Evolutionary conservation across 37 sponge, comb jelly and placozoan genomes (phyloP), one percentile per base, ranked within the genome.

Genomic region (Oscarella lobularis): DNA sequence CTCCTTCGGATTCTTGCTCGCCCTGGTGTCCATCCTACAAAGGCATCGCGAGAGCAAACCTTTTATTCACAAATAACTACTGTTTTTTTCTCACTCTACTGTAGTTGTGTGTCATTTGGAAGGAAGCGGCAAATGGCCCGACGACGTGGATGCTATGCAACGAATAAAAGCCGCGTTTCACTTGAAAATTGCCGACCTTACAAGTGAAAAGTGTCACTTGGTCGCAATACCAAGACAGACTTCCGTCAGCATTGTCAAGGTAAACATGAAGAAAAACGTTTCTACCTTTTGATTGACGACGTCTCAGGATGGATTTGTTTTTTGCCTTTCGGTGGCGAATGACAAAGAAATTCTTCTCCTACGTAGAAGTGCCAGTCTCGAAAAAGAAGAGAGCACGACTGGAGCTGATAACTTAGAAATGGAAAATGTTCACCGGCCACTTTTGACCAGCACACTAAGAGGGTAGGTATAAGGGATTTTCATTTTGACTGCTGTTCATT

Each of bases 101-200:
- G 40, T 82, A 84, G 90, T 89, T 37, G 85, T 98, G 33, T 83
- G 86, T 33, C 85, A 89, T 73, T 48, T 98, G 81, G 99, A 94
- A 67, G n/a, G 76, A 39, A 91, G 92, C 81, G 99, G 95, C 31
- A 91, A 94, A 78, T 98, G 99, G 99, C 99, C 99, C 32, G 88
- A 94, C 33, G 84, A 94, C 34, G 72, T 91, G 31, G 75, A 74
- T 0, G 99, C 92, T 66, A 89, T 98, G 60, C 34, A 65, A 29
- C 77, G 87, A 34, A 71, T 94, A 39, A 94, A 92, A 74, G 81
- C 95, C 31, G 87, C 99, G 6, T 94, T 98, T 70, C 89, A 91
- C 67, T 38, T 85, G 67, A 40, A 81, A 38, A 75, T 98, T 30
- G 48, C 79, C 38, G 80, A 79, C 41, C 68, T 81, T 39, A 80